Evolutionary conservation across 2,797 vertebrate species (phyloP), one percentile per base, ranked within the genome.

Genomic region (Mionectes olivaceus): DNA sequence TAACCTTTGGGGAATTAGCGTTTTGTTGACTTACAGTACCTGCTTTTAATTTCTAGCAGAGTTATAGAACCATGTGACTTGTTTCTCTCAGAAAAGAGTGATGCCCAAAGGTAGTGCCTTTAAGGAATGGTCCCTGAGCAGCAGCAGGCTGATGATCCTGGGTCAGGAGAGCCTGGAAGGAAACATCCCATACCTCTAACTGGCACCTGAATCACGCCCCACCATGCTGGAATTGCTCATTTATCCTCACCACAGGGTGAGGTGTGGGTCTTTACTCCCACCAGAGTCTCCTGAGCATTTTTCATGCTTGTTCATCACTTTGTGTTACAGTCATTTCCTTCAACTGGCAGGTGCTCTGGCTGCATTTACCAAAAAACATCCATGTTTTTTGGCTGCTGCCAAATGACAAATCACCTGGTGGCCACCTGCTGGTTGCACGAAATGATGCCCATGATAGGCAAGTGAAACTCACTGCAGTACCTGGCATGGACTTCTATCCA

Each of bases 1-100:
- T 96, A 96, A 89, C 89, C 93, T 94, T 91, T 81, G 27, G 89
- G 79, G 91, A 96, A 94, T 95, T 87, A 92, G 53, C 69, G 61
- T 89, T 92, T 87, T 89, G 61, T 80, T 91, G 75, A 83, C 69
- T 91, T 91, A 83, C 21, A 24, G 71, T 77, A 83, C 68, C 89
- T 91, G 93, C 92, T 91, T 83, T 57, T 79, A 86, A 89, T 87
- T 93, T 61, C 76, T 87, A 84, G 10, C 76, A 81, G 53, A 11
- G 49, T 43, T 77, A 77, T 3, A 87, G 87, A 63, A 84, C 50
- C 13, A 2, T 23, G 53, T 43, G 68, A 55, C 49, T 82, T 52
- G 19, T 85, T 80, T 60, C 68, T 18, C 21, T 82, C 44, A 4
- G 33, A 59, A 33, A 1, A 2, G 19, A 35, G 19, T 3, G 52